Conservation (phyloP, 2,797 vertebrate genomes). For the Hybognathus amarus region DNA sequence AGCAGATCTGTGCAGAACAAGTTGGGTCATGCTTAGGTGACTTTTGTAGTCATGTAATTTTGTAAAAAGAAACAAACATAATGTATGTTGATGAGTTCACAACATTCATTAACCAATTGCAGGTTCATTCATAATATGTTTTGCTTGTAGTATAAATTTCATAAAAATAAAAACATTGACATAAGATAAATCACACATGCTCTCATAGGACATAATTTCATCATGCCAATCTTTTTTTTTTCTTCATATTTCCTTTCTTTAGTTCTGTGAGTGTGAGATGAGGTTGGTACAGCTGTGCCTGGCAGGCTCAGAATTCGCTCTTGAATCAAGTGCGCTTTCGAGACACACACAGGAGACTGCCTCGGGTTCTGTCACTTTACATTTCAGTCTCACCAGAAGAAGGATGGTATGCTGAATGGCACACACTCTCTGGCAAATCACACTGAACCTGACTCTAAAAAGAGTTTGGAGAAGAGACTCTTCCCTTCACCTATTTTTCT, state of each 20-base stretch:
- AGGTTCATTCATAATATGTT: neutral
- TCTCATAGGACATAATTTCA: neutral
- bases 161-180: neutral
- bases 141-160: neutral
- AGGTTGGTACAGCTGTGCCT: conserved; percentile 25
- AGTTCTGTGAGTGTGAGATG: neutral
- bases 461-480: neutral
- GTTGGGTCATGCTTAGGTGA: conserved; percentile 27
- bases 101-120: neutral
- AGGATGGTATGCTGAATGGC: conserved; percentile 17
- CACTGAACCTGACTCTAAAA: neutral
- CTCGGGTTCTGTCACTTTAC: conserved; percentile 47
- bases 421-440: conserved; percentile 14
- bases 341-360: conserved; percentile 32
- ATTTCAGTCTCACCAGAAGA: conserved; percentile 30
- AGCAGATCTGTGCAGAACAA: conserved; percentile 5
- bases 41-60: conserved; percentile 18
- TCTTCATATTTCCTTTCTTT: neutral
- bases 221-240: neutral
- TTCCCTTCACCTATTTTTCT: neutral
- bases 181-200: neutral
- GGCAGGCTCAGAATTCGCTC: conserved; percentile 23
- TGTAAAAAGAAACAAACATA: neutral
- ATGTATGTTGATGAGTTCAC: conserved; percentile 1
- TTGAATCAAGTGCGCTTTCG: conserved; percentile 30